A percentile compares a stretch with the other conserved stretches of the same genome.
Conservation (phyloP, 2,113 vertebrate species). For the Dinomys branickii region DNA sequence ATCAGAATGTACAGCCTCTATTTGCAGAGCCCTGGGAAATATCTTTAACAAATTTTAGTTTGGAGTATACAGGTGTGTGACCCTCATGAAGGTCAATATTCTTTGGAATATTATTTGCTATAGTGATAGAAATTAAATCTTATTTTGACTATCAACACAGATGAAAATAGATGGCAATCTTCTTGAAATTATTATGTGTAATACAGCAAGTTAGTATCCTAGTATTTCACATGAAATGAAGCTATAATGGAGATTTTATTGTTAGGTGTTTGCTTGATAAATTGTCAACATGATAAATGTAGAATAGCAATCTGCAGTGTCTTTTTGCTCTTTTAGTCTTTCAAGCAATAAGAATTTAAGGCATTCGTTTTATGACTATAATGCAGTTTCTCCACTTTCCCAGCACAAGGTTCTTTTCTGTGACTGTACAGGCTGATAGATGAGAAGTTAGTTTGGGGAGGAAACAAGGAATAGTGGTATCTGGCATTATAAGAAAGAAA, state of each 20-base stretch:
- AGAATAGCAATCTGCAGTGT: slow-evolving; percentile 53
- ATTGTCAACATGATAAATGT: slow-evolving; percentile 66
- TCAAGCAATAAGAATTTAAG: slow-evolving; percentile 50
- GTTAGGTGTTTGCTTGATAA: slow-evolving; percentile 54
- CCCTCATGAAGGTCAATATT: slow-evolving; percentile 74
- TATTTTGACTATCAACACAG: slow-evolving; percentile 55
- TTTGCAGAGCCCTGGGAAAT: slow-evolving; percentile 55
- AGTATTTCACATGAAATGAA: slow-evolving; percentile 73
- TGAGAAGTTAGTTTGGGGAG: not conserved
- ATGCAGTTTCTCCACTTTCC: slow-evolving; percentile 30
- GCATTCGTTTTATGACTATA: slow-evolving; percentile 9
- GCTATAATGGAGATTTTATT: slow-evolving; percentile 67
- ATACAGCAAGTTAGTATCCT: slow-evolving; percentile 67
- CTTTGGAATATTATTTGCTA: slow-evolving; percentile 7
- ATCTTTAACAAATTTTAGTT: slow-evolving; percentile 55
- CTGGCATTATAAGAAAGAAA: not conserved
- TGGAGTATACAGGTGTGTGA: not conserved
- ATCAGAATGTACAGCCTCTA: slow-evolving; percentile 51
- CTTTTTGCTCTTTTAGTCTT: slow-evolving; percentile 53
- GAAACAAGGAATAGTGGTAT: not conserved
- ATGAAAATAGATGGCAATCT: slow-evolving; percentile 50
- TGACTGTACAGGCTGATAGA: not conserved
- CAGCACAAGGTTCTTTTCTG: not conserved
- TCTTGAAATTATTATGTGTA: slow-evolving; percentile 68
- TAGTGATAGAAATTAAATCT: slow-evolving; percentile 53